Evolutionary conservation across 2,888 invertebrate genomes (phyloP), one percentile per base, ranked within the genome.

Genomic region (Sarcophaga caerulescens): DNA sequence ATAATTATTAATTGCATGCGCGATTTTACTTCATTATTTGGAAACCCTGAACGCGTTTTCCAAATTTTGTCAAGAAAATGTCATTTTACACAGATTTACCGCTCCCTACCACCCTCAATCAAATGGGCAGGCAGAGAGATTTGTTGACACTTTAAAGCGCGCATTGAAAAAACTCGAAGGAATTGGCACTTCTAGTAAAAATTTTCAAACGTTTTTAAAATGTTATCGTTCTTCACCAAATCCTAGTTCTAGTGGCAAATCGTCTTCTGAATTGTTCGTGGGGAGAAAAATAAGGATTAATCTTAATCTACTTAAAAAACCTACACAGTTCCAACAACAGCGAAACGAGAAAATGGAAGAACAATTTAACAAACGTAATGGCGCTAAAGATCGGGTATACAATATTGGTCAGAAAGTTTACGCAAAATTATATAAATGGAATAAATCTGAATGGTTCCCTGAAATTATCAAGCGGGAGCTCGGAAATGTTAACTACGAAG

Each of bases 261-360:
- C 73, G 17, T 73, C 80, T 23, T 65, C 73, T 44, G 66, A 73
- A 73, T 25, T 52, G 71, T 71, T 71, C 59, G 25, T 73, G 14
- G 73, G 73, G 19, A 73, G 73, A 19, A 73, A 60, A 45, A 35
- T 73, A 60, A 80, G 57, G 5, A 79, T 45, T 12, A 71, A 66
- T 45, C n/a, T 60, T 4, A 59, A 70, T 57, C 57, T 70, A 57
- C 57, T 70, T 23, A 63, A 63, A 14, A 63, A 63, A 23, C 63
- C 25, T 23, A 11, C 19, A 63, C 1, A 21, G 3, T 21, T 3
- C 4, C 8, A 23, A 23, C 2, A 17, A 6, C 6, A 23, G 3
- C 21, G 63, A 21, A 63, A 63, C 21, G 11, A 23, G 23, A 63
- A 23, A 63, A 63, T 63, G 63, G 63, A 63, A 23, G 11, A 23